Conservation (phyloP, 92 coral and sea anemone species). For the Palythoa caribaeorum region DNA sequence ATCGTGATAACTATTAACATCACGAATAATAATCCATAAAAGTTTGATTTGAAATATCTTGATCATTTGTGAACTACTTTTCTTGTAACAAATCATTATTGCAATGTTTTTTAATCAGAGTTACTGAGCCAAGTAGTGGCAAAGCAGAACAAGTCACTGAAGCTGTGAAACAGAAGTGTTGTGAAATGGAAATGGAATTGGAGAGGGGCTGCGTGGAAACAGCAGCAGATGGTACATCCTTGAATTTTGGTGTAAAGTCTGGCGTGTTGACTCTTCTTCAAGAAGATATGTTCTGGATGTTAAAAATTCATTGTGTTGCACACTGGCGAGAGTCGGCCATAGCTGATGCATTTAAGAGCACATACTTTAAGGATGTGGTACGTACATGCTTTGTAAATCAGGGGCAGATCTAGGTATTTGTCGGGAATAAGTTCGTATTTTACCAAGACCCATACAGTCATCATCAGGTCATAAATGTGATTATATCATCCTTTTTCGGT, state of each 20-base stretch:
- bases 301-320: conserved; percentile 40
- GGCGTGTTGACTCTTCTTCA: conserved; percentile 42
- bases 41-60: background rate
- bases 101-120: background rate
- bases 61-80: background rate
- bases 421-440: too few species aligned
- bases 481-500: too few species aligned
- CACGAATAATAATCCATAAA: background rate
- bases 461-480: too few species aligned
- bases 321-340: conserved; percentile 41
- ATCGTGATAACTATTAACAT: background rate
- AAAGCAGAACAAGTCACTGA: conserved; percentile 2
- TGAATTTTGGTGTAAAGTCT: conserved; percentile 25
- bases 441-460: too few species aligned
- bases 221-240: conserved; percentile 14
- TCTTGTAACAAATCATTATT: conserved; percentile 5
- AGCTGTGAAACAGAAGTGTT: conserved; percentile 21
- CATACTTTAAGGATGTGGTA: conserved; percentile 21
- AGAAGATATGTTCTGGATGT: conserved; percentile 25
- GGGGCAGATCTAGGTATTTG: too few species aligned
- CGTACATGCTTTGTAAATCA: background rate
- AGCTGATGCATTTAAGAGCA: conserved; percentile 11
- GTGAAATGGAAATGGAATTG: conserved; percentile 11
- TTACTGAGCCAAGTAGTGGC: conserved; percentile 17
- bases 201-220: conserved; percentile 24